phyloP scores from a whole-genome alignment of 2,113 vertebrate species.

The Hippocampus comes region DNA sequence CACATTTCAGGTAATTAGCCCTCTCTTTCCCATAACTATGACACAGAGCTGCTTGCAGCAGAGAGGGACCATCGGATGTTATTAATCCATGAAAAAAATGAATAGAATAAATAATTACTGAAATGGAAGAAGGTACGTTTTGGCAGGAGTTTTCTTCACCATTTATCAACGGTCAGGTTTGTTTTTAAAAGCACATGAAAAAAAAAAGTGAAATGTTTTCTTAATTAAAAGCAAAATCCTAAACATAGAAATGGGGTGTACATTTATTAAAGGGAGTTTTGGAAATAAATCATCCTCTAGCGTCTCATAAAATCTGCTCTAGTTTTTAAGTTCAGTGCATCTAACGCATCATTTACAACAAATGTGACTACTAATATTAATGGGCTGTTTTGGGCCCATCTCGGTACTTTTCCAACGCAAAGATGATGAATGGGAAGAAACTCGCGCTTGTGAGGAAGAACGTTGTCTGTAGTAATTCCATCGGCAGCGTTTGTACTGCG shows the following conservation, averaged over 20 bases:
- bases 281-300: no score
- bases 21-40: neutral
- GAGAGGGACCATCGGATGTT: neutral
- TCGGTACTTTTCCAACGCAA: no score
- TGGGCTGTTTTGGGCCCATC: no score
- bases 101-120: neutral
- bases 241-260: no score
- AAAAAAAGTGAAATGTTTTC: no score
- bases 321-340: no score
- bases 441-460: neutral
- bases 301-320: no score
- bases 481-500: neutral
- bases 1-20: constrained; percentile 4
- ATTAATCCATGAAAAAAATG: neutral
- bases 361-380: no score
- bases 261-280: no score
- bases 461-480: neutral
- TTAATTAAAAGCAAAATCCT: no score
- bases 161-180: neutral
- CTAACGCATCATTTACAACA: no score
- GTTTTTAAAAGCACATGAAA: neutral
- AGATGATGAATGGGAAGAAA: no score
- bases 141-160: neutral
- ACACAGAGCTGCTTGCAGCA: neutral
- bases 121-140: neutral